Evolutionary conservation across 2,888 invertebrate species (phyloP).

Genomic region (Coleophora flavipennella): DNA sequence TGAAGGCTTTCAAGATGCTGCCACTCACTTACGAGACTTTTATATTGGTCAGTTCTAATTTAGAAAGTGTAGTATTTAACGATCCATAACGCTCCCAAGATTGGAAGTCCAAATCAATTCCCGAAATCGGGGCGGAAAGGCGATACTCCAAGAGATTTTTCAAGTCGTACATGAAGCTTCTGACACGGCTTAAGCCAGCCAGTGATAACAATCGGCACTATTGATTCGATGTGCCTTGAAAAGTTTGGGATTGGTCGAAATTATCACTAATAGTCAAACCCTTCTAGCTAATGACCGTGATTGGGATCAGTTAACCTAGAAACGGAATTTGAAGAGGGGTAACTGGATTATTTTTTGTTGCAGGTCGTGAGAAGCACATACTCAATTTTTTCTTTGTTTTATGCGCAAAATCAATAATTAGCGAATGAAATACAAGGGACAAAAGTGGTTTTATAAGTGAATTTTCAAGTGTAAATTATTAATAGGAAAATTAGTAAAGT

Average conservation of each 20-base stretch:
- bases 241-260: neutral
- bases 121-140: no score
- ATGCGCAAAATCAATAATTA: conserved; percentile 34
- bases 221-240: neutral
- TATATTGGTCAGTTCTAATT: conserved; percentile 30
- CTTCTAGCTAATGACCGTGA: neutral
- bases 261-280: neutral
- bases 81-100: no score
- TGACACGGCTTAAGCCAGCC: neutral
- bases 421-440: no score
- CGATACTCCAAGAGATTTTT: neutral
- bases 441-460: conserved; percentile 4
- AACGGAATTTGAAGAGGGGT: neutral
- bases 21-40: conserved; percentile 52
- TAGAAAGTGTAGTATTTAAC: no score
- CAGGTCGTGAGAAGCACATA: conserved; percentile 54
- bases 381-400: conserved; percentile 53
- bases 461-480: neutral
- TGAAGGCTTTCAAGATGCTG: conserved; percentile 64
- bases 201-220: neutral
- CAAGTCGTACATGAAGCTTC: no score
- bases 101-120: no score
- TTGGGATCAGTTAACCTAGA: neutral
- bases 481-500: no score
- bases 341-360: conserved; percentile 22